Evolutionary conservation across 2,888 invertebrate species (phyloP), one percentile per base, ranked within the genome.

Genomic region (Synanthedon andrenaeformis): DNA sequence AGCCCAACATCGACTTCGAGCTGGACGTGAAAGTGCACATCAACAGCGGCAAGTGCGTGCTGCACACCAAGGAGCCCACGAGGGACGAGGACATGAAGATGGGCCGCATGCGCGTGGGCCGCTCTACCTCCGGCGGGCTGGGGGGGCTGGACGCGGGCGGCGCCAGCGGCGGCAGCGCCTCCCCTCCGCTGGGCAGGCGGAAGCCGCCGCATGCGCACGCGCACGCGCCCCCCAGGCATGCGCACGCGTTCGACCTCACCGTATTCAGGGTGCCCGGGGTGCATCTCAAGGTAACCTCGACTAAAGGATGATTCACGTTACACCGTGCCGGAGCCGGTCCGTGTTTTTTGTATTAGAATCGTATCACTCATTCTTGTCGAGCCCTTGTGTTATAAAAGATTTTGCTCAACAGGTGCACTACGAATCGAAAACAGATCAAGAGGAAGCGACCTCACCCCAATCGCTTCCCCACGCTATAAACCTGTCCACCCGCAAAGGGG

Each of bases 21-120:
- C 83, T 99, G 63, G 98, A 98, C 75, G 95, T 99, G 5, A 97
- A 97, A 82, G 97, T 98, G 50, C 91, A 97, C 66, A 96, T 99
- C 57, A 98, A 97, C 79, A 96, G 96, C 66, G 98, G 98, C 8
- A 97, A 98, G 81, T 99, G 98, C 79, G 97, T 97, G 41, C 89
- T 99, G 42, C 98, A 98, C 76, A 98, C 98, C 2, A 96, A 96
- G 79, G 95, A 96, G 67, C 89, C 89, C 57, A 84, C 77, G 54
- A 91, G 85, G 63, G 92, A 92, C 53, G 93, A 93, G 55, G 93
- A 92, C 58, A 81, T 91, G 49, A 92, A 92, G 77, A 80, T 90
- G 91, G 87, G 84, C 55, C 89, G 91, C 59, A 92, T 93, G 90
- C 91, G 93, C 56, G 94, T 94, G 71, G 93, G 93, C 51, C 87